Conservation (phyloP, 2,888 invertebrate genomes). For the Odontocolon sp. region DNA sequence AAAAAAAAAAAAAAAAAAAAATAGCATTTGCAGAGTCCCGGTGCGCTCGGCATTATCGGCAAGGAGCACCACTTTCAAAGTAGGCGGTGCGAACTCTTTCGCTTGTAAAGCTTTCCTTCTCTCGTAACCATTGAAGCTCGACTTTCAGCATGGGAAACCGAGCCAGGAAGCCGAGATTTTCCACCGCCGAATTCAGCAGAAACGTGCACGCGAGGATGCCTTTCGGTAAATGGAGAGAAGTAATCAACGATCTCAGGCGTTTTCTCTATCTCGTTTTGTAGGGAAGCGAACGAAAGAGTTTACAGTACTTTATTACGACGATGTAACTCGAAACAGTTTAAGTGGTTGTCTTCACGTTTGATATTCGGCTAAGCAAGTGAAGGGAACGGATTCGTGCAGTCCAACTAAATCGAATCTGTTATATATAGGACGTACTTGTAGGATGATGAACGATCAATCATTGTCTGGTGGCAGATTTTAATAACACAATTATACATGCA, state of each 20-base stretch:
- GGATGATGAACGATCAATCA: constrained; percentile 49
- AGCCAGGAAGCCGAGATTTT: constrained; percentile 19
- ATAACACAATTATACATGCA: constrained; percentile 53
- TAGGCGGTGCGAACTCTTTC: constrained; percentile 59
- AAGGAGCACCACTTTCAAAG: constrained; percentile 51
- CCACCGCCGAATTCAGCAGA: constrained; percentile 20
- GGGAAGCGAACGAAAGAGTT: constrained; percentile 8
- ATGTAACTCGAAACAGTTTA: constrained; percentile 30
- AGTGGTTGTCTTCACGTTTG: constrained; percentile 33
- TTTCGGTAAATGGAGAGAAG: constrained; percentile 66
- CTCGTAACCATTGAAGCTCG: constrained; percentile 37
- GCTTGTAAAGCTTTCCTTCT: constrained; percentile 54
- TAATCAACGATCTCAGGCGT: constrained; percentile 62
- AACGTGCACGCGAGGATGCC: constrained; percentile 52
- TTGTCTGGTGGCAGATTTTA: constrained; percentile 30
- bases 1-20: constrained; percentile 37
- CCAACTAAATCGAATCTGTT: no score
- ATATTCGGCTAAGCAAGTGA: no score
- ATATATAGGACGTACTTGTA: no score
- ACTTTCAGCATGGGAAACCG: constrained; percentile 36
- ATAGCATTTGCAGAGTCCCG: constrained; percentile 3
- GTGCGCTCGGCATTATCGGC: constrained; percentile 43
- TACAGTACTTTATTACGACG: constrained; percentile 27
- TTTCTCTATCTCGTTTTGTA: constrained; percentile 21
- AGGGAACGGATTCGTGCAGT: no score